Base-by-base conservation (phyloP, 2,797 vertebrate genomes). In the Dendrocincla tyrannina region DNA sequence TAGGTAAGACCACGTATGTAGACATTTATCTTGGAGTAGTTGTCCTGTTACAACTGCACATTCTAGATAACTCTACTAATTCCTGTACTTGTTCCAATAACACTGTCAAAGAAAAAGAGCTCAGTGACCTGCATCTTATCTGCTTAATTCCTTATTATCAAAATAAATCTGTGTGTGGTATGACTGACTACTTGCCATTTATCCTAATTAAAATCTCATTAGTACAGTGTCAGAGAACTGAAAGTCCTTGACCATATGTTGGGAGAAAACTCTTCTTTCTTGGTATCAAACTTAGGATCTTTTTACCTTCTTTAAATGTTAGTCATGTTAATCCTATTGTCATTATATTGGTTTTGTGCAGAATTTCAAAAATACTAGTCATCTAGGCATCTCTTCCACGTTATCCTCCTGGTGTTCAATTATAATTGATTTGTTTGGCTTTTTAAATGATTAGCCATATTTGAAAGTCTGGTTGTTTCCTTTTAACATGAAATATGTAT, bases 131-230 rank as follows among this genome's bases (percentile, higher is more conserved):
- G 79, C 42, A 62, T 89, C n/a, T 81, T 74, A 70, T 3, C 49
- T 1, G 8, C 62, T 81, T 47, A 58, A 50, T 93, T 91, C 60
- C n/a, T 76, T 85, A 66, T 92, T 89, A 89, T 68, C 0, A 2
- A 79, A 92, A 37, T 89, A 91, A 94, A 88, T 83, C 62, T 1
- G 0, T 85, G 60, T 88, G 72, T 0, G 2, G 10, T 82, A 62
- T 55, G 67, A 93, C 64, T 75, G 82, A 73, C 69, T 96, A 75
- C 87, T 95, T 73, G 59, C 80, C 77, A 85, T 96, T 96, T 90
- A 37, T 94, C 47, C 76, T 95, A 88, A 93, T 95, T 95, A 95
- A 95, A 95, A 86, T 96, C 53, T 27, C 73, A 75, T 89, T 94
- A 95, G 30, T 52, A 35, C 3, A 5, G 49, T 88, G 82, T 92